Evolutionary conservation across 1,140 invertebrate species (phyloP).

Genomic region (Scaptomyza hsui): DNA sequence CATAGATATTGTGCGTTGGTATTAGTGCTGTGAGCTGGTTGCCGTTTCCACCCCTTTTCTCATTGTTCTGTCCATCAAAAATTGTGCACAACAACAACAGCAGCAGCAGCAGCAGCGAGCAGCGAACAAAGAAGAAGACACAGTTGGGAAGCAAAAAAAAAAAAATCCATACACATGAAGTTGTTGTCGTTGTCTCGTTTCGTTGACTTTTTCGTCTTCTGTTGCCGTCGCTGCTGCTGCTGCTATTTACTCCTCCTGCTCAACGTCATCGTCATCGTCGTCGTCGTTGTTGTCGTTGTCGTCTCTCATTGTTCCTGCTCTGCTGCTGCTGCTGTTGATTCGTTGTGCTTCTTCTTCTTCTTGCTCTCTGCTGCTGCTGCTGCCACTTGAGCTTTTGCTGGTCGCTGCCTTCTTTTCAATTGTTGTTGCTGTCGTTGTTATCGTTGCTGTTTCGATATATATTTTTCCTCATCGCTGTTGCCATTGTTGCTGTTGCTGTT

Average conservation of each 20-base stretch:
- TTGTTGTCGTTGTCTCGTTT: conserved; percentile 58
- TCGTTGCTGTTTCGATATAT: conserved; percentile 56
- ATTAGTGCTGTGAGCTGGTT: conserved; percentile 42
- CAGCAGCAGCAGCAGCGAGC: conserved; percentile 19
- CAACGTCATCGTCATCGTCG: conserved; percentile 41
- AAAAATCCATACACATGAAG: conserved; percentile 49
- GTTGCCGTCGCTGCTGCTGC: conserved; percentile 24
- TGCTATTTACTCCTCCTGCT: conserved; percentile 45
- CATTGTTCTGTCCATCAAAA: conserved; percentile 83
- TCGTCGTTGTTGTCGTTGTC: conserved; percentile 24
- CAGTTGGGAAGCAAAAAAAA: conserved; percentile 17
- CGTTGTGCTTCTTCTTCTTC: conserved; percentile 37
- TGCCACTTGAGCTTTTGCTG: conserved; percentile 50
- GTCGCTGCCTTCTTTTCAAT: conserved; percentile 54
- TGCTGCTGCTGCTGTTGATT: conserved; percentile 60
- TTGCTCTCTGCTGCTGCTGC: too few species aligned
- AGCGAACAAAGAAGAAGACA: conserved; percentile 36
- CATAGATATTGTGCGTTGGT: conserved; percentile 25
- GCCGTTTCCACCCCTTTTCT: conserved; percentile 81
- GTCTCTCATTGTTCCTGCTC: conserved; percentile 62
- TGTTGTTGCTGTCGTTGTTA: conserved; percentile 54
- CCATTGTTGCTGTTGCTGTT: conserved; percentile 32
- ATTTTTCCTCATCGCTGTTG: conserved; percentile 36
- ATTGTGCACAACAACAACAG: conserved; percentile 36
- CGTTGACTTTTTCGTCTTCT: conserved; percentile 68